Conservation (phyloP, 2,113 vertebrate species). For the Syrmaticus mikado region DNA sequence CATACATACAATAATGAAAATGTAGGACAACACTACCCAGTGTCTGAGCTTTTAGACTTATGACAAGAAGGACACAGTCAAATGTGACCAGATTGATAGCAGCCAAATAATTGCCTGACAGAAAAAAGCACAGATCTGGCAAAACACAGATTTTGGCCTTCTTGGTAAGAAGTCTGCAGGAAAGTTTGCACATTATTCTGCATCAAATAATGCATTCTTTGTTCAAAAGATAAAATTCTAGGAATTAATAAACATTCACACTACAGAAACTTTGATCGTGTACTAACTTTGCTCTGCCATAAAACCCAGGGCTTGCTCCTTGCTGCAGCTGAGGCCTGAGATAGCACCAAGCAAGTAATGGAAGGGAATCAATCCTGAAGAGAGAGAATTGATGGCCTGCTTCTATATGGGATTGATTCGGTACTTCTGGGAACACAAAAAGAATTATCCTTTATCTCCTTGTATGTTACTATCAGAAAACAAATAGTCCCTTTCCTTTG, state of each 20-base stretch:
- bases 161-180: background rate
- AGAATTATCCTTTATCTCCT: background rate
- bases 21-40: background rate
- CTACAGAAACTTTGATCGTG: background rate
- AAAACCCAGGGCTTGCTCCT: background rate
- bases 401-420: background rate
- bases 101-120: background rate
- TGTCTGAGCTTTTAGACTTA: background rate
- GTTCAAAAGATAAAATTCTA: background rate
- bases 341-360: background rate
- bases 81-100: background rate
- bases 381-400: background rate
- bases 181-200: background rate
- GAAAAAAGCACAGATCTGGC: background rate
- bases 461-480: background rate
- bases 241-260: background rate
- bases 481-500: conserved; percentile 15
- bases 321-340: background rate
- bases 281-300: background rate
- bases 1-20: background rate
- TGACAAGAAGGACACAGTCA: background rate
- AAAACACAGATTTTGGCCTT: background rate
- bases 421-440: background rate
- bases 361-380: background rate
- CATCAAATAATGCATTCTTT: background rate